phyloP scores from a whole-genome alignment of 2,888 invertebrate genomes.

The Yponomeuta evonymella region DNA sequence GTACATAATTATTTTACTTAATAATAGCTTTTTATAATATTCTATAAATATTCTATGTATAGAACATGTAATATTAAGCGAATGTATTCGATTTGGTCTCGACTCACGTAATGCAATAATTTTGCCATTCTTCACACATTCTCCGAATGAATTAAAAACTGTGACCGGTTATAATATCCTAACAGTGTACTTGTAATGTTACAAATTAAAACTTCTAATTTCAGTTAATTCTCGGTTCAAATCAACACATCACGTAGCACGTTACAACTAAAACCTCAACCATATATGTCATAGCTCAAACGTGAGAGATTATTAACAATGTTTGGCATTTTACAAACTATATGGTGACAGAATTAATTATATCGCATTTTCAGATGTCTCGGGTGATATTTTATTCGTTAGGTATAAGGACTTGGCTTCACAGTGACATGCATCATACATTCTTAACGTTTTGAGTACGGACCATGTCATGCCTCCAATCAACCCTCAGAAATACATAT shows the following conservation, averaged over 20 bases:
- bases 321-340: neutral
- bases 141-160: neutral
- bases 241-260: too few species aligned
- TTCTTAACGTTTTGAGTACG: slow-evolving; percentile 1
- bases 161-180: neutral
- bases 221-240: too few species aligned
- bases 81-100: slow-evolving; percentile 76
- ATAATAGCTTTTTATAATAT: slow-evolving; percentile 71
- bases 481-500: neutral
- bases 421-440: neutral
- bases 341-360: neutral
- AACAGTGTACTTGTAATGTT: too few species aligned
- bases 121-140: slow-evolving; percentile 15
- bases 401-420: neutral
- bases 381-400: neutral
- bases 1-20: slow-evolving; percentile 67
- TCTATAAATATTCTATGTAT: slow-evolving; percentile 71
- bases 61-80: slow-evolving; percentile 74
- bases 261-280: neutral
- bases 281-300: neutral
- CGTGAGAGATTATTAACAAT: neutral
- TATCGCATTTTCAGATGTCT: neutral
- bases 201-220: too few species aligned
- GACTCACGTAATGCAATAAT: slow-evolving; percentile 30
- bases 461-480: neutral